Evolutionary conservation across 2,888 invertebrate genomes (phyloP), one percentile per base, ranked within the genome.

Genomic region (Phalera bucephala): DNA sequence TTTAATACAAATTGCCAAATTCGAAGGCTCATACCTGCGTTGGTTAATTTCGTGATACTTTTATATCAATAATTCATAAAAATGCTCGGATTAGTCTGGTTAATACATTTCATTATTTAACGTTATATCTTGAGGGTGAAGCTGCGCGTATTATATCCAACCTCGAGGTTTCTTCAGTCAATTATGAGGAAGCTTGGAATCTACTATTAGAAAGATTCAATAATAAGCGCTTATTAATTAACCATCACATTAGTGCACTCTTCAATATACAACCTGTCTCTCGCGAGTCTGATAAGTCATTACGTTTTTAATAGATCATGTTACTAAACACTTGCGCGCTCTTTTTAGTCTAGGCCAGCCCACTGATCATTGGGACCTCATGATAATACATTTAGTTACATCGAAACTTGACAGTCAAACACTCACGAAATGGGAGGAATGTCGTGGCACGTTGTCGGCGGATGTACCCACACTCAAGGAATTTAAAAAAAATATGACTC

Each of bases 21-120:
- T 55, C 45, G 47, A 56, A 14, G 59, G 59, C 0, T 13, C 49
- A 10, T 49, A 49, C n/a, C n/a, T n/a, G n/a, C n/a, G n/a, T n/a
- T n/a, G n/a, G n/a, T n/a, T n/a, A n/a, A n/a, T n/a, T n/a, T 27
- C 42, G 50, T 1, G 56, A 59, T 14, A 52, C n/a, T n/a, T n/a
- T n/a, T 31, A 12, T 11, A 26, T 25, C 23, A 13, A 17, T 63
- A 8, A 40, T 57, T 9, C 59, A 63, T 21, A 48, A 51, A 1
- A 60, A 57, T 23, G 27, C 33, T 1, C 47, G 39, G 3, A 50
- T 59, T n/a, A 12, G 40, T 3, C 12, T 35, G 0, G 49, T 58
- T 5, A 43, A 56, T 3, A 44, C 36, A 8, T 36, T 30, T 22
- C 36, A 36, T 9, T 33, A 31, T 13, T 22, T 41, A 1, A 26